These are phyloP conservation scores for Buceros bicornis DNA, from an alignment of 2,797 vertebrate species.

Conservation along the genomic window DNA sequence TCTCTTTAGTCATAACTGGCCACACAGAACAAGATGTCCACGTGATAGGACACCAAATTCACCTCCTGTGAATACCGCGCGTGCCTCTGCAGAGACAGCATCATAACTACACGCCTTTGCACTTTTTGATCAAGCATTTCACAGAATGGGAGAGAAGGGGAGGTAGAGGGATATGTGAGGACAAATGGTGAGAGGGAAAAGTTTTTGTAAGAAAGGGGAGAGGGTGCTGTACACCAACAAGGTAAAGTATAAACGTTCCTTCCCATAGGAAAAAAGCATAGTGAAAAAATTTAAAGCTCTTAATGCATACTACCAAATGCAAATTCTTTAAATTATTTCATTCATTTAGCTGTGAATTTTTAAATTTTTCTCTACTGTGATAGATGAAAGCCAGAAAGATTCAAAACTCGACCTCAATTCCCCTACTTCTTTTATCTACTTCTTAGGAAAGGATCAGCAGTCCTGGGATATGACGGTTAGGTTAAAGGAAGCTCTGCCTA, in stretches of 20 bases:
- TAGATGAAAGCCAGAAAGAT: neutral
- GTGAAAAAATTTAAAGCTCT: neutral
- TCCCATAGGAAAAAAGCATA: neutral
- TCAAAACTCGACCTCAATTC: neutral
- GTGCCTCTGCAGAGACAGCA: neutral
- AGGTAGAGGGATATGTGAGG: neutral
- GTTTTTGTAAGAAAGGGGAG: neutral
- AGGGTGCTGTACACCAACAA: accelerated
- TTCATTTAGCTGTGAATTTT: neutral
- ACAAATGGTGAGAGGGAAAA: neutral
- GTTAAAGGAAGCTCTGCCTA: constrained; percentile 55
- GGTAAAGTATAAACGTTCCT: neutral
- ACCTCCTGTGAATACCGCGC: neutral
- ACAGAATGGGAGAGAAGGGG: neutral
- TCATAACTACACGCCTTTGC: accelerated
- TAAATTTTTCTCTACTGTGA: neutral
- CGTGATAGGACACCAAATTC: neutral
- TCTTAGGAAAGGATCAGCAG: neutral
- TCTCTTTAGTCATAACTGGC: neutral
- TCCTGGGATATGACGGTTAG: constrained; percentile 9
- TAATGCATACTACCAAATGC: neutral
- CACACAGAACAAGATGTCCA: neutral
- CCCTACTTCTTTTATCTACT: neutral
- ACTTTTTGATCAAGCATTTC: neutral
- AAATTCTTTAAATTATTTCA: neutral